Evolutionary conservation across 2,797 vertebrate genomes (phyloP).

Genomic region (Meriones psammophilus): DNA sequence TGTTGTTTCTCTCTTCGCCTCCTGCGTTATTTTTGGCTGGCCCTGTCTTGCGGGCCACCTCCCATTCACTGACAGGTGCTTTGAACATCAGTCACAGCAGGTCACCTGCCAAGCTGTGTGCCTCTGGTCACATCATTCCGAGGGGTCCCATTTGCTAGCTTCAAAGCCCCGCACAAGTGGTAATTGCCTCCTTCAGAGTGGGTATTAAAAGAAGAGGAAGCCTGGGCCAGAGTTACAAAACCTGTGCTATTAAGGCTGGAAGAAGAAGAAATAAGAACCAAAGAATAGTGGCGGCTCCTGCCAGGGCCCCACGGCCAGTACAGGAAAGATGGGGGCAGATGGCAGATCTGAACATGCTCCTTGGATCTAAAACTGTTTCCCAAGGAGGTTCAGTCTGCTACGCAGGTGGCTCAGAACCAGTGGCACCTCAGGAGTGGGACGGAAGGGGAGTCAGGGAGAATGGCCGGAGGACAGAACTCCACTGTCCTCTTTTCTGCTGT

Average conservation of each 20-base stretch:
- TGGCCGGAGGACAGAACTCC: background rate
- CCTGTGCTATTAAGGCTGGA: slow-evolving; percentile 9
- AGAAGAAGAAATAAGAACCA: slow-evolving; percentile 38
- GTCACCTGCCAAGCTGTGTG: slow-evolving; percentile 60
- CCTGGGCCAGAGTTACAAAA: background rate
- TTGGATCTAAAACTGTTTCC: slow-evolving; percentile 32
- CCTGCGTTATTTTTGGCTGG: slow-evolving; percentile 78
- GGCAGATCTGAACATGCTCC: background rate
- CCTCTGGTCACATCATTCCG: slow-evolving; percentile 45
- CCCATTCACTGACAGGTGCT: slow-evolving; percentile 67
- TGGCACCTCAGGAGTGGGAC: background rate
- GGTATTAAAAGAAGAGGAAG: slow-evolving; percentile 61
- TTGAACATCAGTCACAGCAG: slow-evolving; percentile 69
- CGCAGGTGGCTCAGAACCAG: background rate
- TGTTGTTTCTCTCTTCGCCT: slow-evolving; percentile 65
- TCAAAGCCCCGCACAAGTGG: slow-evolving; percentile 52
- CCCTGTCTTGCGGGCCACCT: slow-evolving; percentile 31
- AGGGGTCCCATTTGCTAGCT: slow-evolving; percentile 44
- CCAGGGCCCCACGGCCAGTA: background rate
- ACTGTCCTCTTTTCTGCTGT: background rate
- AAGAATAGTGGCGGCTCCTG: background rate
- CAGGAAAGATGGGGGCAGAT: background rate
- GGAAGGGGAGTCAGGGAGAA: background rate
- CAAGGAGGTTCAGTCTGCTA: background rate
- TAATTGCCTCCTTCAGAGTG: background rate